Evolutionary conservation across 2,113 vertebrate genomes (phyloP), one percentile per base, ranked within the genome.

Genomic region (Neolamprologus longior): DNA sequence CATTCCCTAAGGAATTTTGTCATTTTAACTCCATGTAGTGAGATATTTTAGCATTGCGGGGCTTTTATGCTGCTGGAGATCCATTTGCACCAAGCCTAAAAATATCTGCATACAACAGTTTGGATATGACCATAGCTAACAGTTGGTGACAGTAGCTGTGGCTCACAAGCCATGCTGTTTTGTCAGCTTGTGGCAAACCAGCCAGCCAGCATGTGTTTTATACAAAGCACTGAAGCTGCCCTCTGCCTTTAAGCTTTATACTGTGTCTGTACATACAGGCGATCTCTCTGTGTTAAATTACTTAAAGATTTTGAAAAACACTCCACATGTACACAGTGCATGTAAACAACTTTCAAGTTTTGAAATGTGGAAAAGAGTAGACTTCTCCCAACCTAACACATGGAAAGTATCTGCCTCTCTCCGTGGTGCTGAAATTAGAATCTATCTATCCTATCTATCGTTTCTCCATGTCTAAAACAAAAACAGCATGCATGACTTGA

Each of bases 71-170:
- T 33, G 45, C 84, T 66, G 35, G 17, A 84, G 86, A 87, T 85
- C 88, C 84, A 87, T 92, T 92, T 91, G 28, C 79, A 83, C 53
- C 54, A 86, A 33, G 42, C 87, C 89, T 93, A 92, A 91, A 93
- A 91, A 93, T 93, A 95, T 88, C 85, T 80, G 35, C 50, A 81
- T 88, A 21, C 1, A 92, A 88, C 90, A 81, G 55, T 93, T 91
- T 93, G 92, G 90, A 93, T 66, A 28, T 87, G 81, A 83, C 90
- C 87, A 71, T 86, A 80, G 87, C 90, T 89, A 93, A 94, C 94
- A 94, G 93, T 92, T 94, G 95, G 93, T 91, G 93, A 94, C 91
- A 91, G 93, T 84, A 83, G 92, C 91, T 83, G 83, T 89, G 90
- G 89, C 89, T 91, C 88, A 89, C 79, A 50, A 91, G 86, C 92